These are phyloP conservation scores for Epistrophella euchroma DNA, from an alignment of 2,888 invertebrate genomes.

Conservation along the genomic window DNA sequence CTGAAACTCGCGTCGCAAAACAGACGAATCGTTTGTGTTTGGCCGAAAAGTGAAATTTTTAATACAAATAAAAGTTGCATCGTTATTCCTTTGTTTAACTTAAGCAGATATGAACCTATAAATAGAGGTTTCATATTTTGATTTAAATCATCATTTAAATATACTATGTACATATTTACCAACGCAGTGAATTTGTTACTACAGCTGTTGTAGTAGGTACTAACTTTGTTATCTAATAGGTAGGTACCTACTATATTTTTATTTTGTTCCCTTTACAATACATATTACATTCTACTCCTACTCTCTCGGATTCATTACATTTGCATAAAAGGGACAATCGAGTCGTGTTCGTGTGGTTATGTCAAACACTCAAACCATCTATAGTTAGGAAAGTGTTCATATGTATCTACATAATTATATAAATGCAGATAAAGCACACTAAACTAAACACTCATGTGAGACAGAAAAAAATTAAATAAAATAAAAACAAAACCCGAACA, in stretches of 20 bases:
- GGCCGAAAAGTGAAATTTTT: too few relatives aligned
- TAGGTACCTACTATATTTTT: background rate
- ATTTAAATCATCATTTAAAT: too few relatives aligned
- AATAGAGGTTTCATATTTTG: too few relatives aligned
- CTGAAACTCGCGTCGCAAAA: too few relatives aligned
- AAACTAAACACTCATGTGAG: background rate
- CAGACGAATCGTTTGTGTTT: too few relatives aligned
- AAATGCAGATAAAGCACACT: constrained; percentile 27
- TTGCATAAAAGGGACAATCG: background rate
- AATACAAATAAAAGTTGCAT: too few relatives aligned
- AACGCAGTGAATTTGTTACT: background rate
- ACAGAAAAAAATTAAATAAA: background rate
- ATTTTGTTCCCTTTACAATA: background rate
- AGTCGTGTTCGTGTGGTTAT: background rate
- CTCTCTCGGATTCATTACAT: background rate
- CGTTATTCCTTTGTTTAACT: too few relatives aligned
- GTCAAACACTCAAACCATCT: background rate
- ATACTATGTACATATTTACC: too few relatives aligned
- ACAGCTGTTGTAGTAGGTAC: constrained; percentile 15
- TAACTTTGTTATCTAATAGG: background rate
- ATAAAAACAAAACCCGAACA: constrained; percentile 51
- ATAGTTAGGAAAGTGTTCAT: background rate
- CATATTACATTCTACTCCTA: background rate
- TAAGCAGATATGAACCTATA: too few relatives aligned
- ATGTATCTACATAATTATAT: background rate